phyloP scores from a whole-genome alignment of 2,797 vertebrate genomes.

The Melanotaenia boesemani region DNA sequence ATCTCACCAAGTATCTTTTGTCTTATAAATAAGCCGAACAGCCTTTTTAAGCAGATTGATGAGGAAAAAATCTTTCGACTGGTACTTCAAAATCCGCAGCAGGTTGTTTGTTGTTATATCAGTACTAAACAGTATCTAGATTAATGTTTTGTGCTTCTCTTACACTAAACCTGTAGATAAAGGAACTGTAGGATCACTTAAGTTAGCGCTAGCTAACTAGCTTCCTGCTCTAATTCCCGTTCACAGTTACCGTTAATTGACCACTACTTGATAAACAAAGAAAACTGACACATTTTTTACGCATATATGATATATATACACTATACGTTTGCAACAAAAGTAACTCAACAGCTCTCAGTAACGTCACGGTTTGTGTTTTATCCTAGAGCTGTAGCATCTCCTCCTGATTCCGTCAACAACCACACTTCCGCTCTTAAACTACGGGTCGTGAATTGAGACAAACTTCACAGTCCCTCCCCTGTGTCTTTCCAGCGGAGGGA shows the following conservation, averaged over 20 bases:
- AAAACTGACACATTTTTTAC: no score
- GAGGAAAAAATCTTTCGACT: background rate
- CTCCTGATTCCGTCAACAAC: slow-evolving; percentile 62
- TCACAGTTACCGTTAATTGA: background rate
- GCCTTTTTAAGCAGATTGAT: background rate
- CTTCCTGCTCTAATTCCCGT: slow-evolving; percentile 17
- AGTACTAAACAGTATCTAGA: background rate
- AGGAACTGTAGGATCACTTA: background rate
- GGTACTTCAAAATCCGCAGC: background rate
- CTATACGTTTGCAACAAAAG: background rate
- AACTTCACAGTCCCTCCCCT: slow-evolving; percentile 4
- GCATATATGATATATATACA: background rate
- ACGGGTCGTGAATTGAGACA: slow-evolving; percentile 52
- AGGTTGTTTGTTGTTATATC: background rate
- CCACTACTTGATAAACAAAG: background rate
- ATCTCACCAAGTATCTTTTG: slow-evolving; percentile 49
- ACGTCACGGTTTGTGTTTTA: background rate
- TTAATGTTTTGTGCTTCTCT: background rate
- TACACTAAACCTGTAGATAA: background rate
- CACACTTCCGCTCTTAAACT: slow-evolving; percentile 55
- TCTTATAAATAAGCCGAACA: background rate
- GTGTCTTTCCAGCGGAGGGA: no score
- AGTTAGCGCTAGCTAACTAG: slow-evolving; percentile 41
- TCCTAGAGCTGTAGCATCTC: slow-evolving; percentile 14
- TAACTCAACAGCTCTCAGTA: background rate